Evolutionary conservation across 2,797 vertebrate genomes (phyloP).

Genomic region (Crypturellus tataupa): DNA sequence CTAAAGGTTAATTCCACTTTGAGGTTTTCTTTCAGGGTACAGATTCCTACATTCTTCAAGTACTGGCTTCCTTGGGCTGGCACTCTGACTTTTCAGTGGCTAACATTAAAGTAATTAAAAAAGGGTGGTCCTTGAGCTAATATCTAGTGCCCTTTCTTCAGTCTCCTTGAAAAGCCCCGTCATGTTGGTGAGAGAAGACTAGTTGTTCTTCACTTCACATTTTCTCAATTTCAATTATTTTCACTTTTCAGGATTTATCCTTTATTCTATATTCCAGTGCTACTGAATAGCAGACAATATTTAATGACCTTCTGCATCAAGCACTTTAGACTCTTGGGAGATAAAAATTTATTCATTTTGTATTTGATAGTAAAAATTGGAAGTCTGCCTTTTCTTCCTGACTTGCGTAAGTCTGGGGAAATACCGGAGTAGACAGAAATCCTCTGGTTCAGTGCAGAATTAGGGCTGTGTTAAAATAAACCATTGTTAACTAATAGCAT

Average conservation of each 20-base stretch:
- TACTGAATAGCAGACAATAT: neutral
- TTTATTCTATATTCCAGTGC: neutral
- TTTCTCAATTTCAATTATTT: neutral
- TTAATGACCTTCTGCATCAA: slow-evolving; percentile 29
- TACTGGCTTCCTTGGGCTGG: neutral
- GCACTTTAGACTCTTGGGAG: slow-evolving; percentile 41
- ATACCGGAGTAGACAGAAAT: neutral
- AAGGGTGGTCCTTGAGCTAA: neutral
- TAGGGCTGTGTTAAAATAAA: neutral
- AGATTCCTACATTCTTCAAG: neutral
- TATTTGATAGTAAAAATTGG: slow-evolving; percentile 31
- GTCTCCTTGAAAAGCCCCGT: neutral
- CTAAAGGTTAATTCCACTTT: neutral
- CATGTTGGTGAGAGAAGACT: neutral
- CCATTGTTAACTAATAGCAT: neutral
- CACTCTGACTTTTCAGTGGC: neutral
- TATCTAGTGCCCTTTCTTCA: neutral
- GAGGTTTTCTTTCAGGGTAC: neutral
- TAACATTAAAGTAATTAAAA: neutral
- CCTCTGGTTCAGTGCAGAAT: neutral
- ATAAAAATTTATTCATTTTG: slow-evolving; percentile 38
- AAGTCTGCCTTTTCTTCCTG: neutral
- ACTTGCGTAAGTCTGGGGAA: neutral
- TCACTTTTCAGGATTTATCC: neutral
- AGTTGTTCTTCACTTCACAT: neutral